Percentiles rank a stretch among this genome's conserved stretches.
Evolutionary conservation across 2,797 vertebrate species (phyloP).

Genomic region (Antennarius maculatus): DNA sequence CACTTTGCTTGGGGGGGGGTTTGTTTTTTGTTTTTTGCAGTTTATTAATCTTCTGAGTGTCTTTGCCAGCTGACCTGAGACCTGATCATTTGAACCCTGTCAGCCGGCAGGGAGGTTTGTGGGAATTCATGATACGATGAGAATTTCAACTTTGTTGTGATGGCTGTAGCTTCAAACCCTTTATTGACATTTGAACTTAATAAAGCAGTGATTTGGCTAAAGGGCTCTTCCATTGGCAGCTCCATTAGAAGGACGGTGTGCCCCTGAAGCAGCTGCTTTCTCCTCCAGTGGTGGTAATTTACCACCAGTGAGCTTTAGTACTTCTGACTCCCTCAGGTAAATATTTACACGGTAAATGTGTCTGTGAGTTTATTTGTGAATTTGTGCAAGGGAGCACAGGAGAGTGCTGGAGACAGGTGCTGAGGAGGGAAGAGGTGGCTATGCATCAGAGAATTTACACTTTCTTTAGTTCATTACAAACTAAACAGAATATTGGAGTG

Average conservation of each 20-base stretch:
- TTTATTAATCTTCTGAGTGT: conserved; percentile 25
- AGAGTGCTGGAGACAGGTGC: not conserved
- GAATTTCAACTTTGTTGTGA: conserved; percentile 9
- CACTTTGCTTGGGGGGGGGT: not conserved
- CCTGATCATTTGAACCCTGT: conserved; percentile 34
- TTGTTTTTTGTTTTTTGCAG: not conserved
- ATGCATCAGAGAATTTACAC: not conserved
- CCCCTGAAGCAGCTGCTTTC: conserved; percentile 33
- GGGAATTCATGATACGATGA: conserved; percentile 22
- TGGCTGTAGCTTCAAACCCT: conserved; percentile 27
- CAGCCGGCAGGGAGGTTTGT: conserved; percentile 1
- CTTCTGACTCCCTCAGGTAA: conserved; percentile 36
- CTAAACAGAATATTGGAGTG: not conserved
- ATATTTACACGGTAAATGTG: conserved; percentile 38
- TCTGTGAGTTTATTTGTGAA: conserved; percentile 14
- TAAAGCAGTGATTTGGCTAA: conserved; percentile 50
- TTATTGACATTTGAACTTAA: conserved; percentile 53
- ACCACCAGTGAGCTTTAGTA: conserved; percentile 30
- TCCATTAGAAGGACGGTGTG: conserved; percentile 39
- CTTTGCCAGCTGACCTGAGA: conserved; percentile 15
- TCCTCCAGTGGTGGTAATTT: conserved; percentile 25
- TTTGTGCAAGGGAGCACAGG: not conserved
- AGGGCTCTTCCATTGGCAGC: conserved; percentile 39
- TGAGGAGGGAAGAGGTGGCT: not conserved
- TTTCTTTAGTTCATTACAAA: conserved; percentile 1